Conservation (phyloP, 1,140 invertebrate genomes). For the Trialeurodes vaporariorum region DNA sequence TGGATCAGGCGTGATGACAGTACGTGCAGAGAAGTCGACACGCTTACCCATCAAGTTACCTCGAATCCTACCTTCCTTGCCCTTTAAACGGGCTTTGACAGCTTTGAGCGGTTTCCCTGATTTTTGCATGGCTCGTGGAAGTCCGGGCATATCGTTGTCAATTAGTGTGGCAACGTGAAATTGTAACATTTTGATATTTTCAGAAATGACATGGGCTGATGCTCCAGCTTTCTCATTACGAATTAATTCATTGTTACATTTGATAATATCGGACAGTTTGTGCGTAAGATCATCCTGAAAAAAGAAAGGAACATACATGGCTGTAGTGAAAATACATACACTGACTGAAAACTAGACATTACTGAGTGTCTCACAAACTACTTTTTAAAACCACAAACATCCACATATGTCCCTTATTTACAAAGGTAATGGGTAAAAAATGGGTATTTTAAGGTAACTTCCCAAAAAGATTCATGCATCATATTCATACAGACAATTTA, state of each 20-base stretch:
- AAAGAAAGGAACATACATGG: no score
- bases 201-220: slow-evolving; percentile 89
- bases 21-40: slow-evolving; percentile 98
- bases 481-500: no score
- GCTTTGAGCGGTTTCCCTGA: slow-evolving; percentile 97
- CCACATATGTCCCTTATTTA: no score
- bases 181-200: slow-evolving; percentile 97
- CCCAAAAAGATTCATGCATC: no score
- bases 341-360: no score
- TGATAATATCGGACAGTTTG: slow-evolving; percentile 97
- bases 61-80: slow-evolving; percentile 95
- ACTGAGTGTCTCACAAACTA: no score
- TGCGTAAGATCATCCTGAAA: slow-evolving; percentile 95
- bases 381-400: no score
- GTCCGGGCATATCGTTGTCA: slow-evolving; percentile 97
- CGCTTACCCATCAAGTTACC: slow-evolving; percentile 99
- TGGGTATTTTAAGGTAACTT: no score
- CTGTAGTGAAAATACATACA: no score
- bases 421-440: no score
- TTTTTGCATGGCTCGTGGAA: slow-evolving; percentile 96
- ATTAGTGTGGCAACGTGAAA: slow-evolving; percentile 97
- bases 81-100: slow-evolving; percentile 79
- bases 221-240: slow-evolving; percentile 93
- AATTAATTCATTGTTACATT: slow-evolving; percentile 92
- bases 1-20: slow-evolving; percentile 98